A percentile compares a stretch with the other conserved stretches of the same genome.
Conservation (phyloP, 2,113 vertebrate species). For the Variabilichromis moorii region DNA sequence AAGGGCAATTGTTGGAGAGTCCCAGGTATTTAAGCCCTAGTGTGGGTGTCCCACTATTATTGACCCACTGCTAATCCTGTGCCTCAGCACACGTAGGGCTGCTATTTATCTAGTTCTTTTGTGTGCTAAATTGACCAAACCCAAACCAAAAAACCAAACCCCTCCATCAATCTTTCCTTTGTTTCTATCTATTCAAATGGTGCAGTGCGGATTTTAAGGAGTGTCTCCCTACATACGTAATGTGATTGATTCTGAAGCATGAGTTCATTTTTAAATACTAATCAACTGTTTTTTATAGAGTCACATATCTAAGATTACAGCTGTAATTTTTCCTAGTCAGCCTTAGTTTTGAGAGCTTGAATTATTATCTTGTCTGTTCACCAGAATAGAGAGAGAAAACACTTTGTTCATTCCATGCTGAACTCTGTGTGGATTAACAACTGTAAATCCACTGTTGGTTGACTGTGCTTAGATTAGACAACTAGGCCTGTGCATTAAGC, state of each 20-base stretch:
- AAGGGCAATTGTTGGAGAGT: background rate
- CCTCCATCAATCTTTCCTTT: background rate
- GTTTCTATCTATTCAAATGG: background rate
- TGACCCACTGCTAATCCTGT: background rate
- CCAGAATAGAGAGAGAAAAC: background rate
- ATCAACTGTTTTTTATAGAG: background rate
- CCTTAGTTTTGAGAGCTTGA: background rate
- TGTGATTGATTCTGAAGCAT: background rate
- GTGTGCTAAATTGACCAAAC: background rate
- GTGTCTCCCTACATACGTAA: background rate
- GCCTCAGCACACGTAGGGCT: background rate
- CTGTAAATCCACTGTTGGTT: constrained; percentile 33
- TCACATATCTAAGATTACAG: background rate
- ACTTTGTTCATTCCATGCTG: background rate
- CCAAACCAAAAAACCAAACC: background rate
- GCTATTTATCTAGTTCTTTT: background rate
- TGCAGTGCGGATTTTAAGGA: background rate
- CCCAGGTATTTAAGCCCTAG: background rate
- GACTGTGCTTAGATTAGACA: constrained; percentile 24
- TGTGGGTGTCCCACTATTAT: background rate
- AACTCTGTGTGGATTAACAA: constrained; percentile 34
- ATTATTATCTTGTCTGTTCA: background rate
- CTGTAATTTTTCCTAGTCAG: background rate
- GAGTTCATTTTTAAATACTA: background rate
- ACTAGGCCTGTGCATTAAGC: background rate